Conservation (phyloP, 53 echinoderm and acorn worm genomes). For the Actinopyga echinites region DNA sequence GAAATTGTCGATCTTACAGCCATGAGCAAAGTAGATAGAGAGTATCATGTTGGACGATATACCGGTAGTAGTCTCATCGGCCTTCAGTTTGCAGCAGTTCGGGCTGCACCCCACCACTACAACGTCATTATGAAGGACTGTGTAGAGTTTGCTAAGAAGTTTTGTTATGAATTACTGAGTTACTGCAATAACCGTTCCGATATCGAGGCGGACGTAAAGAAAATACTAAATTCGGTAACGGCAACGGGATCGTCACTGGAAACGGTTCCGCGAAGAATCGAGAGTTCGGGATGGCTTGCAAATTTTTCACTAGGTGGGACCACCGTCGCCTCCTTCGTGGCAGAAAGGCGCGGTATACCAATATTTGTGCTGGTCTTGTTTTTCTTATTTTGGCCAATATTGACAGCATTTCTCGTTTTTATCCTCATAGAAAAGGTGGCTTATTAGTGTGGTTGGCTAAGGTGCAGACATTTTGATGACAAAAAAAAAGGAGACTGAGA, state of each 20-base stretch:
- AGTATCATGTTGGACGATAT: conserved; percentile 51
- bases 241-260: conserved; percentile 58
- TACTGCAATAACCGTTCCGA: conserved; percentile 52
- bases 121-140: conserved; percentile 58
- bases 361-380: not conserved
- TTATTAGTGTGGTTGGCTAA: no score
- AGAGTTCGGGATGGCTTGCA: conserved; percentile 49
- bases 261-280: conserved; percentile 47
- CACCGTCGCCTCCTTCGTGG: conserved; percentile 23
- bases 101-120: conserved; percentile 49
- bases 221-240: conserved; percentile 19
- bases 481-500: no score
- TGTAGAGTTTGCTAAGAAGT: conserved; percentile 64
- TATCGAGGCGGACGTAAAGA: conserved; percentile 45
- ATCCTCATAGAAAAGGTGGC: no score
- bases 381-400: conserved; percentile 13
- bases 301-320: conserved; percentile 45
- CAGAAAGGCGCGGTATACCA: conserved; percentile 9
- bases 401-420: conserved; percentile 7
- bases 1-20: not conserved
- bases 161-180: conserved; percentile 59
- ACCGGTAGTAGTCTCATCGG: conserved; percentile 43
- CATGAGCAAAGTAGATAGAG: conserved; percentile 30
- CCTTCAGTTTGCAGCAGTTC: conserved; percentile 45
- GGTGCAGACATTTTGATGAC: no score